These are phyloP conservation scores for Conus canariensis DNA, from an alignment of 2,888 invertebrate genomes.

Conservation along the genomic window DNA sequence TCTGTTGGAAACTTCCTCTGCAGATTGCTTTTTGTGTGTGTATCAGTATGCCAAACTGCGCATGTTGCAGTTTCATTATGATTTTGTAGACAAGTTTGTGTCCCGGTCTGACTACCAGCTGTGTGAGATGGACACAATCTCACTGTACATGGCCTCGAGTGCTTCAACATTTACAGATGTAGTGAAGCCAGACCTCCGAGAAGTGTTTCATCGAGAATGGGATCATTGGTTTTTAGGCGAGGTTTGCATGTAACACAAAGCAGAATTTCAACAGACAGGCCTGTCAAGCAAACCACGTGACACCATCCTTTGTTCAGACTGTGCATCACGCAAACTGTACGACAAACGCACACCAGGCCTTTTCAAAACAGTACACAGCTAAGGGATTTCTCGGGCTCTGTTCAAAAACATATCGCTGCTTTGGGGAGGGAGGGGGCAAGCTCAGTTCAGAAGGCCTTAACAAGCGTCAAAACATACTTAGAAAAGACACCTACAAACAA, in stretches of 20 bases:
- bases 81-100: slow-evolving; percentile 54
- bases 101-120: slow-evolving; percentile 51
- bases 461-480: not conserved
- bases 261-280: not conserved
- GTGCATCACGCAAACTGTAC: not conserved
- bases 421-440: not conserved
- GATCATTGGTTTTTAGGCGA: slow-evolving; percentile 20
- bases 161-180: not conserved
- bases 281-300: too few species aligned
- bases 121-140: slow-evolving; percentile 57
- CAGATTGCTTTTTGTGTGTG: slow-evolving; percentile 53
- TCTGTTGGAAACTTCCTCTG: slow-evolving; percentile 54
- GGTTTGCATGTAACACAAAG: not conserved
- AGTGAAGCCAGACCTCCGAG: slow-evolving; percentile 2
- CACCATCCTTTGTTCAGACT: not conserved
- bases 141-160: slow-evolving; percentile 11
- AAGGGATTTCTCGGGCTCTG: slow-evolving; percentile 35
- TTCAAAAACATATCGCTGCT: slow-evolving; percentile 42
- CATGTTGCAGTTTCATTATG: slow-evolving; percentile 57
- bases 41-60: slow-evolving; percentile 59
- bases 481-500: not conserved
- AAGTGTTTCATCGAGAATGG: not conserved
- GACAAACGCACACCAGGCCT: slow-evolving; percentile 44
- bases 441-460: slow-evolving; percentile 31
- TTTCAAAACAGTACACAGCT: slow-evolving; percentile 42